These are phyloP conservation scores for Diachrysia chrysitis DNA, from an alignment of 2,888 invertebrate species.

Conservation along the genomic window DNA sequence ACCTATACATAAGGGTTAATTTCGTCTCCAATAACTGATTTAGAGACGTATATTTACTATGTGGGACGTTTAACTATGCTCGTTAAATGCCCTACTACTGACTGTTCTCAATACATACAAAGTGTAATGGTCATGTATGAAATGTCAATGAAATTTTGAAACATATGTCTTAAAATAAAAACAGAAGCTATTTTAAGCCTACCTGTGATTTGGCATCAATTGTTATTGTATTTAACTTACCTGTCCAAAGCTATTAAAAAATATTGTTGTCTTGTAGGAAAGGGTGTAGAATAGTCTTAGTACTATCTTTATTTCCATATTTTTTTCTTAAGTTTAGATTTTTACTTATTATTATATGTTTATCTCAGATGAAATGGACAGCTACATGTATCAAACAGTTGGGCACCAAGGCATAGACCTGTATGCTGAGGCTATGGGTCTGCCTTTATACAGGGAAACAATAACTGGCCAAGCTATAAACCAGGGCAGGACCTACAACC, in stretches of 20 bases:
- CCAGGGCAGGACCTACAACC: conserved; percentile 93
- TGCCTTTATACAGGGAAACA: conserved; percentile 95
- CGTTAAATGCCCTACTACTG: conserved; percentile 13
- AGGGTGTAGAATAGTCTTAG: background rate
- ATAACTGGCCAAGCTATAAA: conserved; percentile 96
- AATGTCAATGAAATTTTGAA: conserved; percentile 24
- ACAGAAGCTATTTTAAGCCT: conserved; percentile 48
- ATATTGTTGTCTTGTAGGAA: background rate
- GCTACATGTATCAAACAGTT: conserved; percentile 99
- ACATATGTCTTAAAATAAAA: conserved; percentile 52
- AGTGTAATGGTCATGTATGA: conserved; percentile 11
- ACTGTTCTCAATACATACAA: background rate
- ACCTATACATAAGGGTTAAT: conserved; percentile 94
- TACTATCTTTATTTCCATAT: background rate
- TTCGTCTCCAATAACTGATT: conserved; percentile 60
- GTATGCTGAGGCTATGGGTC: conserved; percentile 97
- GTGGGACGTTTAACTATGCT: conserved; percentile 16
- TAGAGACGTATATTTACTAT: conserved; percentile 55
- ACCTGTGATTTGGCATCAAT: conserved; percentile 46
- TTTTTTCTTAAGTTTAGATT: background rate
- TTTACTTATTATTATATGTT: background rate
- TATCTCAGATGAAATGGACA: conserved; percentile 95
- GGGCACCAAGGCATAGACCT: conserved; percentile 98
- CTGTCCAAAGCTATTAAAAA: conserved; percentile 22
- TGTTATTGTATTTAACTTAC: conserved; percentile 34